These are phyloP conservation scores for Cetoscarus ocellatus DNA, from an alignment of 2,797 vertebrate species.

Conservation along the genomic window DNA sequence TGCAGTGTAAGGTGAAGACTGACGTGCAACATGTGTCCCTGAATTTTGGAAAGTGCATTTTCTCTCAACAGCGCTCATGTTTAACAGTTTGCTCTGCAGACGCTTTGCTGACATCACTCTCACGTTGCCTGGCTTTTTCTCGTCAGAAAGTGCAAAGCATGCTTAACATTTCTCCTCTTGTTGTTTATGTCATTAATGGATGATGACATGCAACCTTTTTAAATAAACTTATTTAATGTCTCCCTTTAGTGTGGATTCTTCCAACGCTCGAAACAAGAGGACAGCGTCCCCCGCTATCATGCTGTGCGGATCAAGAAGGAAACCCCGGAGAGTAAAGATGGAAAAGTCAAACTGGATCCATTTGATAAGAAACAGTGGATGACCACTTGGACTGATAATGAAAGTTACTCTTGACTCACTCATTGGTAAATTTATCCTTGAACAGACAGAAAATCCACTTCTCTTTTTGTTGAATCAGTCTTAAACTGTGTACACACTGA, in stretches of 20 bases:
- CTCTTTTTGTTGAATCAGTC: neutral
- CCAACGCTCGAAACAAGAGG: slow-evolving; percentile 92
- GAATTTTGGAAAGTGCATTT: slow-evolving; percentile 54
- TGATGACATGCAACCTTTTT: neutral
- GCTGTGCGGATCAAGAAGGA: slow-evolving; percentile 95
- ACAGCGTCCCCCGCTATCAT: slow-evolving; percentile 93
- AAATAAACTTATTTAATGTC: neutral
- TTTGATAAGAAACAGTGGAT: slow-evolving; percentile 93
- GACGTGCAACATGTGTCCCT: slow-evolving; percentile 62
- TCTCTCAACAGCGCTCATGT: slow-evolving; percentile 29
- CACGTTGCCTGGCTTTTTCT: slow-evolving; percentile 49
- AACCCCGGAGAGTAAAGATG: slow-evolving; percentile 85
- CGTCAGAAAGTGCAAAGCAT: slow-evolving; percentile 65
- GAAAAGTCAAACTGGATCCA: slow-evolving; percentile 81
- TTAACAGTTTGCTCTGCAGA: slow-evolving; percentile 38
- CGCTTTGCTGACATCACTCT: slow-evolving; percentile 46
- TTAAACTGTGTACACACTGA: slow-evolving; percentile 30
- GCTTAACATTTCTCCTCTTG: slow-evolving; percentile 37
- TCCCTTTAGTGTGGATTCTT: slow-evolving; percentile 95
- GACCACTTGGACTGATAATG: slow-evolving; percentile 93
- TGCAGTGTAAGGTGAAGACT: neutral
- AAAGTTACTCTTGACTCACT: slow-evolving; percentile 89
- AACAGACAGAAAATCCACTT: neutral
- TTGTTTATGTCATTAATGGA: neutral
- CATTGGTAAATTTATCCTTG: neutral